phyloP scores from a whole-genome alignment of 2,113 vertebrate genomes.

The Balaeniceps rex region DNA sequence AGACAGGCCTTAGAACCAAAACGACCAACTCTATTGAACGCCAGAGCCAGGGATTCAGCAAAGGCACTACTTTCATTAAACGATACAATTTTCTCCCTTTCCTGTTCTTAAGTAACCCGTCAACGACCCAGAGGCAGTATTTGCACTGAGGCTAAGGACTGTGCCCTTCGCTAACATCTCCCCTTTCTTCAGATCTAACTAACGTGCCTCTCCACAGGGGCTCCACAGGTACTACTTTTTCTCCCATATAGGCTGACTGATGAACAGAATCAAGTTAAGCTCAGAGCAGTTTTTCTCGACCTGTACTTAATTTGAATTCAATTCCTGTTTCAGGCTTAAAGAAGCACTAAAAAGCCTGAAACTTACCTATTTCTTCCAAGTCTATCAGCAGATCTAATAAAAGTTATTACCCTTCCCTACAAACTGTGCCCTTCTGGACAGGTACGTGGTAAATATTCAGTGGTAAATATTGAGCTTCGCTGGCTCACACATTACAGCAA shows the following conservation, averaged over 20 bases:
- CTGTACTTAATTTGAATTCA: not conserved
- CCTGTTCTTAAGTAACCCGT: not conserved
- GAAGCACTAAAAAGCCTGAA: not conserved
- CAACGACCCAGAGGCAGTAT: not conserved
- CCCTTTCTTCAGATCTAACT: not conserved
- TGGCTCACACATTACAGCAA: not conserved
- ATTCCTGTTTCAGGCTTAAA: not conserved
- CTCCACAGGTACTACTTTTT: not conserved
- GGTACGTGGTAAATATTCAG: rapidly evolving
- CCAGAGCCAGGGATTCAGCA: not conserved
- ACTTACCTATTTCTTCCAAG: not conserved
- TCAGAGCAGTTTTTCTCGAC: not conserved
- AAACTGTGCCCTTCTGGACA: not conserved
- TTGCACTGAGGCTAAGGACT: not conserved
- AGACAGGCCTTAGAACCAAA: not conserved
- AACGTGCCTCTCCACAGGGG: not conserved
- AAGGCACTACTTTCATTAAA: not conserved
- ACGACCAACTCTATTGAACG: not conserved
- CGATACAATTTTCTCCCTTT: not conserved
- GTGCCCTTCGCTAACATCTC: not conserved
- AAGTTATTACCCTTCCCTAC: not conserved
- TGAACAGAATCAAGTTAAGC: not conserved
- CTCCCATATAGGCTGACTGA: not conserved
- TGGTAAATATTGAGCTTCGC: not conserved
- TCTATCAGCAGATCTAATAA: not conserved